These are phyloP conservation scores for Mus minutoides DNA, from an alignment of 2,797 vertebrate species.

Conservation along the genomic window DNA sequence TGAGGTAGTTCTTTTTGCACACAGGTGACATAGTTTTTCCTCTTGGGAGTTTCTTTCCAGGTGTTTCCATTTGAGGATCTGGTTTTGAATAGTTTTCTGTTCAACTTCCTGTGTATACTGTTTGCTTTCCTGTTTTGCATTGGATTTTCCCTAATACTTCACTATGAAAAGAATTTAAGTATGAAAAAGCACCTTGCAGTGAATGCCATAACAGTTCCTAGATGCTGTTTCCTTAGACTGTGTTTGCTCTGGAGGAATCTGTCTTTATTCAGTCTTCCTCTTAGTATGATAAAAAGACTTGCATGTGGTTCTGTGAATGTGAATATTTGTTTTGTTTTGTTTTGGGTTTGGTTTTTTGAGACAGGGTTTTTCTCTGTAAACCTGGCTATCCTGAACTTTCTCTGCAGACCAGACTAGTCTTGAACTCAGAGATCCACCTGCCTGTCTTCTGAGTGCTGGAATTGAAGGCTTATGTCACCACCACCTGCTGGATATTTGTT, in stretches of 20 bases:
- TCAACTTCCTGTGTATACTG: neutral
- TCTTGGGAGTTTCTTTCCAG: slow-evolving; percentile 16
- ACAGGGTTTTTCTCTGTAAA: neutral
- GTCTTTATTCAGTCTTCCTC: neutral
- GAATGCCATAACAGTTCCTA: neutral
- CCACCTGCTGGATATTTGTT: neutral
- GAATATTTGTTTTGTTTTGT: neutral
- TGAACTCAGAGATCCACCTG: neutral
- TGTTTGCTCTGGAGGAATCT: neutral
- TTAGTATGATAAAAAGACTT: neutral
- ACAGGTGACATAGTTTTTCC: neutral
- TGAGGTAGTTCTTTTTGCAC: slow-evolving; percentile 2
- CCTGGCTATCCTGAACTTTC: neutral
- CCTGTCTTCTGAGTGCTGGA: neutral
- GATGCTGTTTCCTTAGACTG: neutral
- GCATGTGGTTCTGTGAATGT: neutral
- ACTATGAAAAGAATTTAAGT: neutral
- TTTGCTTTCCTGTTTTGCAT: neutral
- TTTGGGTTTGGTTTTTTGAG: neutral
- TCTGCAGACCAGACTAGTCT: neutral
- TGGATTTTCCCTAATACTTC: neutral
- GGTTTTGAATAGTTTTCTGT: neutral
- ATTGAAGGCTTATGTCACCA: neutral
- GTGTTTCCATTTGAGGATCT: slow-evolving; percentile 51
- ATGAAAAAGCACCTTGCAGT: neutral